Evolutionary conservation across 2,113 vertebrate species (phyloP).

Genomic region (Propithecus coquereli): DNA sequence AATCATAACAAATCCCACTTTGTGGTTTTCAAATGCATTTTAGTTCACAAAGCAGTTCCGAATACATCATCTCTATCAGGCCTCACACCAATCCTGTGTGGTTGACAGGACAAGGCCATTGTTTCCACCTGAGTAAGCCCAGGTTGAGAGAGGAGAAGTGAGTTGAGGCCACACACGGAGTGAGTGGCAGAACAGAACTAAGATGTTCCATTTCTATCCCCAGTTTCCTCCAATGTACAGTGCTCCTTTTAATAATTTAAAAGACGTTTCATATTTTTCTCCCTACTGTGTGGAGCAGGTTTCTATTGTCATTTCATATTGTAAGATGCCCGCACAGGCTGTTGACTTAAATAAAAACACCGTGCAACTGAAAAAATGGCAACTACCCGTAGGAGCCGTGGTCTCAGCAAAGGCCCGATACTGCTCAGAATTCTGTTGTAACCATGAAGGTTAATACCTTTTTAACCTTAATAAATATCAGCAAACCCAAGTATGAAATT

Average conservation of each 20-base stretch:
- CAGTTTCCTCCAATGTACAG: background rate
- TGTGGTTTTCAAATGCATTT: background rate
- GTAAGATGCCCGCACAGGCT: background rate
- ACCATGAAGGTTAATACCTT: background rate
- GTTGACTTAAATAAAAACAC: slow-evolving; percentile 10
- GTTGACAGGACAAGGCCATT: background rate
- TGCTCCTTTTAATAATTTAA: background rate
- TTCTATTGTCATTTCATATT: background rate
- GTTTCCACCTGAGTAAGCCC: background rate
- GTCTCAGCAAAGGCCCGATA: background rate
- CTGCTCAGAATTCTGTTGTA: slow-evolving; percentile 6
- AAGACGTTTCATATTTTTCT: background rate
- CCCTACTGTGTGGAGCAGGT: background rate
- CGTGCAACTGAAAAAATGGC: background rate
- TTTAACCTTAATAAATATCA: slow-evolving; percentile 36
- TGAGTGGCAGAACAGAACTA: background rate
- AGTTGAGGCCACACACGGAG: background rate
- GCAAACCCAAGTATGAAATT: background rate
- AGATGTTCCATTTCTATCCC: background rate
- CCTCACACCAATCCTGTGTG: background rate
- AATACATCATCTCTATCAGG: background rate
- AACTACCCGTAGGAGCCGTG: background rate
- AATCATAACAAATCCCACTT: background rate
- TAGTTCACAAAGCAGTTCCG: background rate
- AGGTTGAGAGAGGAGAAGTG: background rate